phyloP scores from a whole-genome alignment of 1,140 invertebrate species.

The Listronotus bonariensis region DNA sequence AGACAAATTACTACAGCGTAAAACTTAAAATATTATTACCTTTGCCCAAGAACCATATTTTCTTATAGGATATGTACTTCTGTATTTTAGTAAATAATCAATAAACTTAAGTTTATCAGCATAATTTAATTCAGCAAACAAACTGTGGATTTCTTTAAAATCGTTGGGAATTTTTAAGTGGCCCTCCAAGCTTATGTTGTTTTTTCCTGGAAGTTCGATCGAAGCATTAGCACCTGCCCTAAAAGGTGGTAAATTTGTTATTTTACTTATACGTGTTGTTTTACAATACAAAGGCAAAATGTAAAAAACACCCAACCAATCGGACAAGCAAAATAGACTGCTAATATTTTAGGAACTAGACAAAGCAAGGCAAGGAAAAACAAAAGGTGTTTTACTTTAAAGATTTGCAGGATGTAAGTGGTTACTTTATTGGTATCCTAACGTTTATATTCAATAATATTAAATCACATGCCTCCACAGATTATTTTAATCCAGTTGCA shows the following conservation, averaged over 20 bases:
- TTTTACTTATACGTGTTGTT: not conserved
- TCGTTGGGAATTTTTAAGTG: constrained; percentile 62
- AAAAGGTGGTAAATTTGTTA: constrained; percentile 22
- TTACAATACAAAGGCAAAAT: constrained; percentile 1
- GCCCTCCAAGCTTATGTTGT: constrained; percentile 60
- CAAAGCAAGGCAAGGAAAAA: no score
- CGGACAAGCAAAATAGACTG: no score
- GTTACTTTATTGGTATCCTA: no score
- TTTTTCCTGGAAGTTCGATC: constrained; percentile 56
- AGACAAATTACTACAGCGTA: no score
- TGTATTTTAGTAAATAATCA: constrained; percentile 49
- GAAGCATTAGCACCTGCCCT: constrained; percentile 64
- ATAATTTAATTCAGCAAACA: constrained; percentile 59
- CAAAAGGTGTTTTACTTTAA: no score
- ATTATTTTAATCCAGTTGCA: no score
- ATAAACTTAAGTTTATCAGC: constrained; percentile 42
- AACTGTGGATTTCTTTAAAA: constrained; percentile 65
- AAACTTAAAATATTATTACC: constrained; percentile 32
- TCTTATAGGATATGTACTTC: constrained; percentile 33
- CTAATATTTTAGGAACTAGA: no score
- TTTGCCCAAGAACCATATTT: constrained; percentile 45
- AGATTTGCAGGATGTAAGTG: no score
- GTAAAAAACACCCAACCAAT: not conserved
- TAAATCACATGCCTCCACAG: no score
- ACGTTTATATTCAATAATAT: no score